A percentile compares a stretch with the other conserved stretches of the same genome.
Conservation (phyloP, 2,797 vertebrate genomes). For the Pterois miles region DNA sequence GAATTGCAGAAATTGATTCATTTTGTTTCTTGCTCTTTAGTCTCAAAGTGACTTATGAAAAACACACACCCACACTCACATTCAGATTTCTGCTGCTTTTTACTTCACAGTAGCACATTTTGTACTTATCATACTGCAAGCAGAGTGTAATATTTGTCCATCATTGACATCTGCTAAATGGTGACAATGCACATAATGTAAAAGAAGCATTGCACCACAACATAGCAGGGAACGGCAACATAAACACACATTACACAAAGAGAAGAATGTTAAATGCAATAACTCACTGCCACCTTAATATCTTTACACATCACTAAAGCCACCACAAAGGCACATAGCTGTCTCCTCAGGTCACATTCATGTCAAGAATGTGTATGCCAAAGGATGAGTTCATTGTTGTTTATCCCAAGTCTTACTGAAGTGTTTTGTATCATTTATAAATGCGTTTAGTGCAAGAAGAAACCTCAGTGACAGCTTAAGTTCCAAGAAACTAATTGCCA, state of each 20-base stretch:
- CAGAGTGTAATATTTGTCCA: neutral
- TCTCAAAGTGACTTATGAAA: neutral
- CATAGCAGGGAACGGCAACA: neutral
- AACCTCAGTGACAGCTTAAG: neutral
- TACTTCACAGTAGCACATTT: neutral
- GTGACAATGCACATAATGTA: neutral
- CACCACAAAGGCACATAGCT: neutral
- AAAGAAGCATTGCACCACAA: neutral
- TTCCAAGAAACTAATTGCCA: neutral
- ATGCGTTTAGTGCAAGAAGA: neutral
- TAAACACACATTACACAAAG: neutral
- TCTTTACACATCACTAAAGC: neutral
- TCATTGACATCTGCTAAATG: neutral
- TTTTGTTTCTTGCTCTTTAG: neutral
- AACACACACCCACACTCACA: neutral
- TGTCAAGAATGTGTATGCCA: neutral
- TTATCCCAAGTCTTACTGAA: neutral
- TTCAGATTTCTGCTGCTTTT: neutral
- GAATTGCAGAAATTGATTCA: conserved; percentile 13
- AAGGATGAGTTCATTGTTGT: neutral
- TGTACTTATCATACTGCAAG: neutral
- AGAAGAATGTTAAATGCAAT: too few relatives aligned
- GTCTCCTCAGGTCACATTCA: neutral
- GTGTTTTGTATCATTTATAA: neutral
- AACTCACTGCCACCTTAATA: neutral